These are phyloP conservation scores for Nomada flava DNA, from an alignment of 2,888 invertebrate genomes.

Conservation along the genomic window DNA sequence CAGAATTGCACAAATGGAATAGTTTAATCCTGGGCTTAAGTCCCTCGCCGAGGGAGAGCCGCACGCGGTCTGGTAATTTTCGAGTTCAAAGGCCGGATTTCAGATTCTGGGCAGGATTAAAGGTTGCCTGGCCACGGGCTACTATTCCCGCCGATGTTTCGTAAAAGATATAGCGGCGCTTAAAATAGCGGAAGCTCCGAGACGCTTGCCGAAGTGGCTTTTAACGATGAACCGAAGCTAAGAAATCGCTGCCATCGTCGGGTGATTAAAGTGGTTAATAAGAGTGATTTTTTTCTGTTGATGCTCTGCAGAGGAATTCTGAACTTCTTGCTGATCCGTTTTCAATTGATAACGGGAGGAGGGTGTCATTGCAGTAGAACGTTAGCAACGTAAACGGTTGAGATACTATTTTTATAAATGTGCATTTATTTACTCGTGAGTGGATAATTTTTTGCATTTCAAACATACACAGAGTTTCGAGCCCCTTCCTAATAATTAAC, in stretches of 20 bases:
- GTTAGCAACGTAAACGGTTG: too few relatives aligned
- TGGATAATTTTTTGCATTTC: too few relatives aligned
- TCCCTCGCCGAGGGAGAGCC: background rate
- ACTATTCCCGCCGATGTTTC: conserved; percentile 61
- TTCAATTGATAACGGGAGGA: background rate
- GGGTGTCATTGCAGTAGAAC: too few relatives aligned
- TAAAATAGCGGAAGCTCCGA: conserved; percentile 72
- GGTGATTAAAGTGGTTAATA: conserved; percentile 44
- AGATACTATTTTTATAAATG: background rate
- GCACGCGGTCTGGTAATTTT: conserved; percentile 56
- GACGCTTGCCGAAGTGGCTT: conserved; percentile 52
- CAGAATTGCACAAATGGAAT: conserved; percentile 40
- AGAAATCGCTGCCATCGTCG: conserved; percentile 33
- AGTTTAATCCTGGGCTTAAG: conserved; percentile 47
- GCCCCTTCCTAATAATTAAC: too few relatives aligned
- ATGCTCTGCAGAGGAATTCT: background rate
- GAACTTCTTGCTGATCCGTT: background rate
- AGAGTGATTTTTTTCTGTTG: background rate
- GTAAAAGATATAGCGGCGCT: conserved; percentile 71
- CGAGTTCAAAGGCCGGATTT: conserved; percentile 63
- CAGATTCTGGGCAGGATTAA: conserved; percentile 66
- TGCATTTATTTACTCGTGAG: too few relatives aligned
- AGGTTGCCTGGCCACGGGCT: conserved; percentile 66
- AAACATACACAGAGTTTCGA: too few relatives aligned
- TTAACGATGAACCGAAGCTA: conserved; percentile 49